Evolutionary conservation across 2,888 invertebrate genomes (phyloP).

Genomic region (Julus scandinavius): DNA sequence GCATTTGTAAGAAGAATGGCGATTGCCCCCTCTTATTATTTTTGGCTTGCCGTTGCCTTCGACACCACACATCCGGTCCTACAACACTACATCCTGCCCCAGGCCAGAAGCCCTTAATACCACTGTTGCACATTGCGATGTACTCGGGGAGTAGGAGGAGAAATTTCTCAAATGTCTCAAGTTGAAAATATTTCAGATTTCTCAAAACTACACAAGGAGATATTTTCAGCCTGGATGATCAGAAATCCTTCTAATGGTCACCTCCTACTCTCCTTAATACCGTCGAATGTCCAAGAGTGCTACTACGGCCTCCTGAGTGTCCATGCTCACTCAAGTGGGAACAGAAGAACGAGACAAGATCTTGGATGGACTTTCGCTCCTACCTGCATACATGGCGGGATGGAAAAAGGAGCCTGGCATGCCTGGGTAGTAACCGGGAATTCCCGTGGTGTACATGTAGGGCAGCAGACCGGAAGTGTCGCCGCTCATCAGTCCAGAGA

Average conservation of each 20-base stretch:
- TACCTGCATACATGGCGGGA: conserved; percentile 69
- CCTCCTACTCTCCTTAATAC: too few relatives aligned
- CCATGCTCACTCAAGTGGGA: conserved; percentile 46
- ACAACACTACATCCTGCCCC: conserved; percentile 27
- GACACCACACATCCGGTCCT: conserved; percentile 18
- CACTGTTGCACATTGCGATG: neutral
- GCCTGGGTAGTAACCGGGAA: conserved; percentile 66
- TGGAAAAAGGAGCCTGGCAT: conserved; percentile 69
- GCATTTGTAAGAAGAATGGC: conserved; percentile 22
- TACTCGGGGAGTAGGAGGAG: neutral
- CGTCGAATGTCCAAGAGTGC: too few relatives aligned
- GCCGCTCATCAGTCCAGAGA: conserved; percentile 58
- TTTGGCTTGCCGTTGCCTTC: neutral
- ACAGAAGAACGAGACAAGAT: conserved; percentile 54
- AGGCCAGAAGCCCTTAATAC: neutral
- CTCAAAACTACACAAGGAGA: too few relatives aligned
- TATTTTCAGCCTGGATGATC: too few relatives aligned
- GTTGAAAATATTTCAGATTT: too few relatives aligned
- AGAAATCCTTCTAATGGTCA: too few relatives aligned
- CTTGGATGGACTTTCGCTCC: conserved; percentile 56
- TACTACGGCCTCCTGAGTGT: neutral
- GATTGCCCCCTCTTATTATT: conserved; percentile 10
- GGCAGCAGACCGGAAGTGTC: conserved; percentile 64
- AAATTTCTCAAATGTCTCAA: too few relatives aligned
- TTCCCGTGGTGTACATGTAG: conserved; percentile 66